Percentiles rank a stretch among this genome's conserved stretches.
These are phyloP conservation scores for Limnothrissa miodon DNA, from an alignment of 2,113 vertebrate species.

Conservation along the genomic window DNA sequence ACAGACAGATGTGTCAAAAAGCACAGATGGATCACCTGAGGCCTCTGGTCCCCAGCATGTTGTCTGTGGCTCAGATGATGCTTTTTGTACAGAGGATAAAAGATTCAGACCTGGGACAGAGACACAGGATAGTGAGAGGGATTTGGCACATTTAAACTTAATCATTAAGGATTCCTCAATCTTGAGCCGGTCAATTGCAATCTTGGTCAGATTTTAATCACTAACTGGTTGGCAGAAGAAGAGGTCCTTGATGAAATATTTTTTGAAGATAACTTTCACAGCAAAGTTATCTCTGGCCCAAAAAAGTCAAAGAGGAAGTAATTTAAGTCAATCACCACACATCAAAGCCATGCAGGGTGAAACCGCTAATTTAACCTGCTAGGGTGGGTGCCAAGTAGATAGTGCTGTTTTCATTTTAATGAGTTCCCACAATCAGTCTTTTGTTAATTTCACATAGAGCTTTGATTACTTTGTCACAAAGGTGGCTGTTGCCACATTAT, in stretches of 20 bases:
- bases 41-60: not conserved
- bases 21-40: not conserved
- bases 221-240: not conserved
- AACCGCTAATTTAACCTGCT: conserved; percentile 1
- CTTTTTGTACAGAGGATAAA: not conserved
- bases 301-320: not conserved
- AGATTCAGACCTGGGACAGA: not conserved
- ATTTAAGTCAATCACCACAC: not conserved
- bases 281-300: not conserved
- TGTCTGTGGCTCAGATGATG: not conserved
- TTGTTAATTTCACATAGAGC: not conserved
- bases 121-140: not conserved
- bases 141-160: not conserved
- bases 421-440: conserved; percentile 15
- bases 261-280: not conserved
- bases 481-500: not conserved
- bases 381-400: not conserved
- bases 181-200: not conserved
- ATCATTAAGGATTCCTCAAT: not conserved
- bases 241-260: not conserved
- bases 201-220: conserved; percentile 1
- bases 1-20: not conserved
- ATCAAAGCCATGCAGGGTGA: conserved; percentile 7
- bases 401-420: conserved; percentile 6
- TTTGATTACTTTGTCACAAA: conserved; percentile 10